A percentile compares a stretch with the other conserved stretches of the same genome.
These are phyloP conservation scores for Alligator mississippiensis DNA, from an alignment of 2,113 vertebrate genomes.

Conservation along the genomic window DNA sequence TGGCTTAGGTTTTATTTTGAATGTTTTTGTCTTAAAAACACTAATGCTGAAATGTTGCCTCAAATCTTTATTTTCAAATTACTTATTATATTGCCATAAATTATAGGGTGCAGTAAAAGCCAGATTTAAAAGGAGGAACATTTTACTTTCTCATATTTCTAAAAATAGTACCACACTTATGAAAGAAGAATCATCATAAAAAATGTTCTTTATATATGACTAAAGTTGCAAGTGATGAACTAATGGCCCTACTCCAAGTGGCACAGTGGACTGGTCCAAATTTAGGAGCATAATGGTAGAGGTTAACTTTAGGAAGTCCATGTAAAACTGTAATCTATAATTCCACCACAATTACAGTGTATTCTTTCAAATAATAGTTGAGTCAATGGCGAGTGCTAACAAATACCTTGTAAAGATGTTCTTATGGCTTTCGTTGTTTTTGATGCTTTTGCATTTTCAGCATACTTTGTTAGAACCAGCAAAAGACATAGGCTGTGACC, in stretches of 20 bases:
- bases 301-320: conserved; percentile 81
- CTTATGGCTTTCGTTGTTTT: conserved; percentile 71
- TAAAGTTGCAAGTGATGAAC: conserved; percentile 53
- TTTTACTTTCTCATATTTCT: conserved; percentile 82
- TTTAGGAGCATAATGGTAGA: conserved; percentile 80
- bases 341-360: conserved; percentile 80
- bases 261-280: conserved; percentile 74
- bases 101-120: conserved; percentile 81
- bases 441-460: conserved; percentile 59
- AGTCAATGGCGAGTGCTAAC: conserved; percentile 69
- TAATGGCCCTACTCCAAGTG: conserved; percentile 71
- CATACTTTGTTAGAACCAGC: conserved; percentile 32
- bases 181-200: conserved; percentile 72
- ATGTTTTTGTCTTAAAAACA: conserved; percentile 87
- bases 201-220: conserved; percentile 63
- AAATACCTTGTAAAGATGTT: conserved; percentile 78
- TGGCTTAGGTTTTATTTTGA: conserved; percentile 86
- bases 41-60: conserved; percentile 88
- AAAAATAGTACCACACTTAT: conserved; percentile 81
- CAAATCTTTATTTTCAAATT: conserved; percentile 88
- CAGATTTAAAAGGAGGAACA: conserved; percentile 83
- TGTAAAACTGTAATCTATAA: conserved; percentile 78
- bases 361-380: conserved; percentile 77
- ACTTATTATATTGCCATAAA: conserved; percentile 89
- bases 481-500: conserved; percentile 20